Evolutionary conservation across 2,888 invertebrate genomes (phyloP), one percentile per base, ranked within the genome.

Genomic region (Pollenia labialis): DNA sequence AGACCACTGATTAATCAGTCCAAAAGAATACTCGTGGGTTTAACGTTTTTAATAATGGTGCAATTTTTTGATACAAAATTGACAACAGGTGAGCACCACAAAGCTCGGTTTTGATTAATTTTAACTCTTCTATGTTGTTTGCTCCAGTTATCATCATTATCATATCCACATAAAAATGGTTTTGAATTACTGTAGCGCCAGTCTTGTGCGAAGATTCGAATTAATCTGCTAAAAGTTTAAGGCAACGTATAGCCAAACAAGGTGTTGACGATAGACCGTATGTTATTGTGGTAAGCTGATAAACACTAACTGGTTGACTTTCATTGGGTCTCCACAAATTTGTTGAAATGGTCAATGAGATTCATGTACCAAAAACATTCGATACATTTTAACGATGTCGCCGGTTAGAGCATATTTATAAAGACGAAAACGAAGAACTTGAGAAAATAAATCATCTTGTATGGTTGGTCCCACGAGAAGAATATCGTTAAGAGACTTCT

Each of bases 401-500:
- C 46, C 66, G 11, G 77, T 77, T 7, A 77, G 23, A 0, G 68
- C 66, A 46, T 56, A 77, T 32, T 66, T 66, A 56, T 66, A 66
- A 3, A 48, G 16, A 12, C 66, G 68, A 40, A 77, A 77, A 56
- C 77, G 77, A 56, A 77, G 32, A 54, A 77, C 32, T 75, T 75
- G 75, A 50, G 50, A 7, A 42, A 75, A 58, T n/a, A 71, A 60
- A 32, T 60, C 60, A 32, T 74, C 74, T 54, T 76, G 64, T 50
- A 76, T 76, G 9, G 52, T 69, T 16, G 52, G 52, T 6, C 77
- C 77, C 2, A 68, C 68, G 6, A 56, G 14, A 48, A 79, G 69
- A 79, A 79, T 79, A n/a, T 79, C 79, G 60, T 77, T 56, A 40
- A 77, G 16, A 4, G 68, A 68, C 68, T n/a, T n/a, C n/a, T n/a